These are phyloP conservation scores for Spodoptera exigua DNA, from an alignment of 2,888 invertebrate species.

Conservation along the genomic window DNA sequence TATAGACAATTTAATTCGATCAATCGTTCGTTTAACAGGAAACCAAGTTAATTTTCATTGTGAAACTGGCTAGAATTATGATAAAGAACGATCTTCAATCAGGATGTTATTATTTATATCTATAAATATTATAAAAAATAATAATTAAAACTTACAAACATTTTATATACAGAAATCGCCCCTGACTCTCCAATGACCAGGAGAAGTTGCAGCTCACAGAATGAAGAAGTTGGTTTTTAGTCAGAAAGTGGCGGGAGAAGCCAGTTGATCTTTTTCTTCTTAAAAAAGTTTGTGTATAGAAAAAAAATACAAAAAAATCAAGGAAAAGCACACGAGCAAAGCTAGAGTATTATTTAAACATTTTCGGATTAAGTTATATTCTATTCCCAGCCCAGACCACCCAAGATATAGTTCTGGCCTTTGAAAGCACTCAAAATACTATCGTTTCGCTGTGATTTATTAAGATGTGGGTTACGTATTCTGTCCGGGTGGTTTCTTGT, in stretches of 20 bases:
- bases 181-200: too few species aligned
- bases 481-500: conserved; percentile 10
- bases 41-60: conserved; percentile 48
- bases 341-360: too few species aligned
- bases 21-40: conserved; percentile 56
- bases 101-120: conserved; percentile 7
- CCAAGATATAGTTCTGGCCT: conserved; percentile 12
- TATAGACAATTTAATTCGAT: conserved; percentile 55
- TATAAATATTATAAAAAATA: conserved; percentile 1
- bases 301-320: too few species aligned
- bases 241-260: too few species aligned
- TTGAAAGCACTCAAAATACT: conserved; percentile 20
- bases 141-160: too few species aligned
- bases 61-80: conserved; percentile 43
- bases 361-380: conserved; percentile 3
- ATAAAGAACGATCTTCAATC: conserved; percentile 15
- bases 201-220: too few species aligned
- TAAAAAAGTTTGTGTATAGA: too few species aligned
- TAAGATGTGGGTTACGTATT: conserved; percentile 24
- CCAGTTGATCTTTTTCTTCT: too few species aligned
- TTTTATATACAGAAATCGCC: too few species aligned
- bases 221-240: too few species aligned
- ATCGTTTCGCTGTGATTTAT: conserved; percentile 38
- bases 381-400: conserved; percentile 32
- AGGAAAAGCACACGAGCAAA: too few species aligned